Conservation (phyloP, 2,113 vertebrate genomes). For the Porphyrio hochstetteri region DNA sequence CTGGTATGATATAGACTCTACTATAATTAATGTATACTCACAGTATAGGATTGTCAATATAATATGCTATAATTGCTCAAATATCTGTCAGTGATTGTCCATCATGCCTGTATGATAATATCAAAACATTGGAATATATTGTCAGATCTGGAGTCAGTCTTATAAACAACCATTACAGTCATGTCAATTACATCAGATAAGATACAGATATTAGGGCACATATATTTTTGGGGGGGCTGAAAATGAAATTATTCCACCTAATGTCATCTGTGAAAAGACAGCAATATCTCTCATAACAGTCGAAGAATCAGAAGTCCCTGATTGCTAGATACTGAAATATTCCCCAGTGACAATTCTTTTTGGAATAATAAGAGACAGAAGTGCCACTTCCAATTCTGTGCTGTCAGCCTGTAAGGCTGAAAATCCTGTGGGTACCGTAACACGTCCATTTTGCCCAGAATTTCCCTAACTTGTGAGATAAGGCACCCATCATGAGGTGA, state of each 20-base stretch:
- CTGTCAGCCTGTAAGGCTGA: slow-evolving; percentile 9
- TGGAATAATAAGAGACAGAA: slow-evolving; percentile 57
- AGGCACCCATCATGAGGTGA: not conserved
- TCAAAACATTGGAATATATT: slow-evolving; percentile 56
- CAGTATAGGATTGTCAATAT: slow-evolving; percentile 50
- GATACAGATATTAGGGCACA: not conserved
- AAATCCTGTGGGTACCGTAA: slow-evolving; percentile 31
- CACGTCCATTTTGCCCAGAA: not conserved
- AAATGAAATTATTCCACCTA: slow-evolving; percentile 62
- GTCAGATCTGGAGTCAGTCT: slow-evolving; percentile 29
- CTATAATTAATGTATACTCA: slow-evolving; percentile 50
- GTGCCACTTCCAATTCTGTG: slow-evolving; percentile 52
- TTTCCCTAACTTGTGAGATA: not conserved
- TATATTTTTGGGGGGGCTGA: not conserved
- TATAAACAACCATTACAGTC: slow-evolving; percentile 56
- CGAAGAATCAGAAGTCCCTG: slow-evolving; percentile 52
- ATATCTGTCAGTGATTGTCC: slow-evolving; percentile 54
- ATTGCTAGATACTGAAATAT: slow-evolving; percentile 58
- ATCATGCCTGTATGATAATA: slow-evolving; percentile 37
- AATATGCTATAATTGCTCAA: slow-evolving; percentile 45
- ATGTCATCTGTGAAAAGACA: slow-evolving; percentile 54
- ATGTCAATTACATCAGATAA: slow-evolving; percentile 49
- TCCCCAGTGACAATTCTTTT: slow-evolving; percentile 48
- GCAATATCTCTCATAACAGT: slow-evolving; percentile 52
- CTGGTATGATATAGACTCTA: not conserved